Percentiles rank a stretch among this genome's conserved stretches.
Evolutionary conservation across 2,797 vertebrate species (phyloP).

Genomic region (Acipenser transmontanus): DNA sequence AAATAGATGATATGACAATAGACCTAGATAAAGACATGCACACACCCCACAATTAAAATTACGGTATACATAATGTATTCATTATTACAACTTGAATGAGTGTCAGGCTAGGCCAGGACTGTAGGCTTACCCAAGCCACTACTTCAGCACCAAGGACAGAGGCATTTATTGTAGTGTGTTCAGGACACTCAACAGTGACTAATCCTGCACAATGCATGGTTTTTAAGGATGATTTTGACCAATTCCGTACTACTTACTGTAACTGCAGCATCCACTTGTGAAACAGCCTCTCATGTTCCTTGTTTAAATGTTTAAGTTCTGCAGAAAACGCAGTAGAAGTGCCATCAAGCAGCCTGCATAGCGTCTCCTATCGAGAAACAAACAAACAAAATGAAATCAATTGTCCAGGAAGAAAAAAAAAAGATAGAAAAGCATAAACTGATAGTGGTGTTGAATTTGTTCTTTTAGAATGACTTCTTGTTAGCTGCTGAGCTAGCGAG

Average conservation of each 20-base stretch:
- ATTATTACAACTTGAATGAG: no score
- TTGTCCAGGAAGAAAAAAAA: constrained; percentile 2
- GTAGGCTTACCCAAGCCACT: no score
- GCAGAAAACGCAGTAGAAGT: constrained; percentile 64
- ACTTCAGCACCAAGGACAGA: no score
- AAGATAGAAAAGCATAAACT: not conserved
- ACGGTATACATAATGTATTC: no score
- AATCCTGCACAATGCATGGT: no score
- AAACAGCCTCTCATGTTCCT: constrained; percentile 74
- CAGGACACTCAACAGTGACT: no score
- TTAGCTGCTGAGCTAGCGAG: constrained; percentile 8
- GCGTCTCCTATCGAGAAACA: constrained; percentile 61
- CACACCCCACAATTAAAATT: no score
- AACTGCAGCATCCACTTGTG: constrained; percentile 92
- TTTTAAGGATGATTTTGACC: no score
- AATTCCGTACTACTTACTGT: constrained; percentile 63
- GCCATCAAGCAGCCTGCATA: constrained; percentile 68
- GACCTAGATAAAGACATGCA: no score
- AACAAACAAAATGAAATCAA: constrained; percentile 15
- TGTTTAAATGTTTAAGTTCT: constrained; percentile 74
- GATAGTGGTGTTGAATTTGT: not conserved
- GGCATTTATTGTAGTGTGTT: no score
- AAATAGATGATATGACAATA: no score
- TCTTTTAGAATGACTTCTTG: not conserved
- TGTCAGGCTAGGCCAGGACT: no score